Conservation (phyloP, 2,888 invertebrate species). For the Mesochorus sp. region DNA sequence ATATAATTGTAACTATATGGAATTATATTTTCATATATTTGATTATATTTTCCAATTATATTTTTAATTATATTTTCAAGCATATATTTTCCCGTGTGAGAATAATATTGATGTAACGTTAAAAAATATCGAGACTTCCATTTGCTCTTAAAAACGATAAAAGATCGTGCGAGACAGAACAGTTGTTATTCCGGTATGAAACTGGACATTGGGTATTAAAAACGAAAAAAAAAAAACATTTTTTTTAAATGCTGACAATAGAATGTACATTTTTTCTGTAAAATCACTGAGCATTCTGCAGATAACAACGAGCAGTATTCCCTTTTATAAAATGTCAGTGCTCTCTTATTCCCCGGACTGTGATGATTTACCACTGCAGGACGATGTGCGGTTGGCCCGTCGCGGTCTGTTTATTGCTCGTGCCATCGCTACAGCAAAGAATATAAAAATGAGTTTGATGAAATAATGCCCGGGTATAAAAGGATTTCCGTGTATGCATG, state of each 20-base stretch:
- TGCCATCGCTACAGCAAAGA: constrained; percentile 29
- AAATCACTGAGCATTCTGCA: neutral
- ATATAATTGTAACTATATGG: no score
- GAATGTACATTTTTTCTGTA: neutral
- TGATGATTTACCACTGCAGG: constrained; percentile 2
- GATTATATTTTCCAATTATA: no score
- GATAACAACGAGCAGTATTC: neutral
- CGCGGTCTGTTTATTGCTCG: constrained; percentile 60
- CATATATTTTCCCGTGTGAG: no score
- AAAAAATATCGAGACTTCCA: no score
- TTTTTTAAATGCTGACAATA: neutral
- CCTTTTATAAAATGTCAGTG: constrained; percentile 40
- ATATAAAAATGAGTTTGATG: constrained; percentile 19
- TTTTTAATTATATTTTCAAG: no score
- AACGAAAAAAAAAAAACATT: no score
- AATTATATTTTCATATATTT: no score
- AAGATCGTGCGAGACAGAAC: no score
- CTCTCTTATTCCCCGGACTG: neutral
- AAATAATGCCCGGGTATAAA: constrained; percentile 48
- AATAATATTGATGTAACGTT: no score
- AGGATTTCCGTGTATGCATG: constrained; percentile 33
- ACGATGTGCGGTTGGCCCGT: constrained; percentile 52
- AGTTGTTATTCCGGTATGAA: no score
- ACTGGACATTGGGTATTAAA: no score
- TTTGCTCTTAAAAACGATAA: no score